Evolutionary conservation across 2,113 vertebrate genomes (phyloP).

Genomic region (Siniperca knerii): DNA sequence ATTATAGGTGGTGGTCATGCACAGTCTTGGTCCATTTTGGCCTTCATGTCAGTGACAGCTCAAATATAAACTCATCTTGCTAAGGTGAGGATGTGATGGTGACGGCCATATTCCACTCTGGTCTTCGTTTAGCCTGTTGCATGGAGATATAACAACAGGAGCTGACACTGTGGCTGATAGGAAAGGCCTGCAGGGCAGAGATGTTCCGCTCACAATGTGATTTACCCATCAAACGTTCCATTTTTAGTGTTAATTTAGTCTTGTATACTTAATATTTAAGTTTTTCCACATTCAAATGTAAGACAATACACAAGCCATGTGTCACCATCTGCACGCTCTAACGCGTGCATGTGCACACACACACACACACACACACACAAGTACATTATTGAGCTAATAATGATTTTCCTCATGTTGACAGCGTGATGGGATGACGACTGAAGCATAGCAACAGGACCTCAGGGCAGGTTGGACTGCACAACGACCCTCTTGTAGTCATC

Average conservation of each 20-base stretch:
- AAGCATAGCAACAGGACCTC: conserved; percentile 65
- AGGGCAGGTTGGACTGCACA: conserved; percentile 58
- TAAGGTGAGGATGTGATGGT: conserved; percentile 11
- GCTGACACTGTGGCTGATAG: conserved; percentile 22
- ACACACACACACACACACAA: conserved; percentile 1
- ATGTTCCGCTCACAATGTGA: conserved; percentile 43
- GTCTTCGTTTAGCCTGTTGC: conserved; percentile 4
- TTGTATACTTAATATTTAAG: conserved; percentile 7
- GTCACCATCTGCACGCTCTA: conserved; percentile 13
- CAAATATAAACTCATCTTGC: conserved; percentile 6
- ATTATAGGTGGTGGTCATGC: background rate
- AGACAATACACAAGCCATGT: conserved; percentile 9
- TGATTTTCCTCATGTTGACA: conserved; percentile 68
- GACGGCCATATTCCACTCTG: conserved; percentile 1
- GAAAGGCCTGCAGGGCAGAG: conserved; percentile 40
- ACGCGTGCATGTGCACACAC: background rate
- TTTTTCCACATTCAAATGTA: conserved; percentile 48
- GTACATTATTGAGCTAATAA: conserved; percentile 55
- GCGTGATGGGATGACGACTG: conserved; percentile 65
- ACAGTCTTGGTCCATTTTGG: background rate
- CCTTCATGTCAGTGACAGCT: background rate
- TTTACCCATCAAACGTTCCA: conserved; percentile 42
- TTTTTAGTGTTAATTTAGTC: conserved; percentile 35
- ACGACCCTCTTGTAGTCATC: conserved; percentile 58
- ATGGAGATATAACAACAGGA: conserved; percentile 23